Evolutionary conservation across 2,797 vertebrate genomes (phyloP).

Genomic region (Pampus argenteus): DNA sequence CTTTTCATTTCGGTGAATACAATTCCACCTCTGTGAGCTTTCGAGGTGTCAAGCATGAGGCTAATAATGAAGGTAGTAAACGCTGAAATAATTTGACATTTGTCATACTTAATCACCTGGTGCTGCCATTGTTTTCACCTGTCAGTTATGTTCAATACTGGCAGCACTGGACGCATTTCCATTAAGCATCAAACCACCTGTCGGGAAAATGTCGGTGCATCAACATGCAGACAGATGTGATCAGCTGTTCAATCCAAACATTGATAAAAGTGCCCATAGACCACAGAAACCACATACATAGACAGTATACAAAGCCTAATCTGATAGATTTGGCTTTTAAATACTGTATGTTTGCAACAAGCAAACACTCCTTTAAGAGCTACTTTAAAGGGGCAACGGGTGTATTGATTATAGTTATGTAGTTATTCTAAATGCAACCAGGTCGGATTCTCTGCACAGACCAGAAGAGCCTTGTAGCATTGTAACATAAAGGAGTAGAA

Average conservation of each 20-base stretch:
- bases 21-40: background rate
- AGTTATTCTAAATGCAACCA: no score
- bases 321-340: no score
- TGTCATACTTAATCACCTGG: constrained; percentile 27
- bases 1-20: background rate
- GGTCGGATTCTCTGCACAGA: no score
- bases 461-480: no score
- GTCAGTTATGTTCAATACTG: constrained; percentile 22
- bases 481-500: no score
- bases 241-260: background rate
- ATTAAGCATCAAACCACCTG: constrained; percentile 11
- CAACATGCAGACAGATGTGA: constrained; percentile 1
- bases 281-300: background rate
- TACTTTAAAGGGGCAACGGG: no score
- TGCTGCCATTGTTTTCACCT: constrained; percentile 20
- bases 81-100: constrained; percentile 14
- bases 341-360: no score
- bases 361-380: no score
- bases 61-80: constrained; percentile 8
- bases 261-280: background rate
- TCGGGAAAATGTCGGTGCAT: constrained; percentile 1
- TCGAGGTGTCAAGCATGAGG: background rate
- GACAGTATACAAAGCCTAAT: background rate
- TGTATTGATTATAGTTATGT: no score
- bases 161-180: constrained; percentile 29